Evolutionary conservation across 2,113 vertebrate species (phyloP).

Genomic region (Mandrillus leucophaeus): DNA sequence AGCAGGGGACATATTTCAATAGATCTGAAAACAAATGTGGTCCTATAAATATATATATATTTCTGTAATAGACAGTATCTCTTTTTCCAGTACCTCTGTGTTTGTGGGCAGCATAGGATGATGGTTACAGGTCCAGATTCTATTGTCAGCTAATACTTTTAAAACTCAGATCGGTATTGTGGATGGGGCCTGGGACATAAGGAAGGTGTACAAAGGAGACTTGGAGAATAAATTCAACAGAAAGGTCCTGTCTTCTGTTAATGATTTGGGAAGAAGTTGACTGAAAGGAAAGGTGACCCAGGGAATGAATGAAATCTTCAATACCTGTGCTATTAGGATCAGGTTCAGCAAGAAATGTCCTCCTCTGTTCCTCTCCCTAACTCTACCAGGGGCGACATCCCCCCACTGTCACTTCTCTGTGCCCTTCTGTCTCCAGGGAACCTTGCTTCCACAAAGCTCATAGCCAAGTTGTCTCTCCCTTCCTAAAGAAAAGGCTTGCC

Average conservation of each 20-base stretch:
- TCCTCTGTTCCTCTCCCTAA: not conserved
- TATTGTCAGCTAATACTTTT: not conserved
- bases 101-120: not conserved
- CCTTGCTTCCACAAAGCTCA: not conserved
- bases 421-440: not conserved
- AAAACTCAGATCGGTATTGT: not conserved
- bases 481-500: not conserved
- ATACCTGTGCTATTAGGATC: not conserved
- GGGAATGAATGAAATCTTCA: not conserved
- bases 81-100: not conserved
- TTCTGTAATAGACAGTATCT: accelerated
- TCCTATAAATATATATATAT: not conserved
- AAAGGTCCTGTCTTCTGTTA: not conserved
- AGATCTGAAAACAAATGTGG: not conserved
- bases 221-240: not conserved
- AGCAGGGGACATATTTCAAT: not conserved
- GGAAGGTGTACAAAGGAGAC: not conserved
- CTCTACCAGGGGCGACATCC: too few species aligned
- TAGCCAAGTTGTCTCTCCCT: not conserved
- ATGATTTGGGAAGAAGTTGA: not conserved
- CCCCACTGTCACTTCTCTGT: too few species aligned
- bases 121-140: not conserved
- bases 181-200: not conserved
- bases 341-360: not conserved
- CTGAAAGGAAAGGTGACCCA: not conserved